A percentile compares a stretch with the other conserved stretches of the same genome.
Conservation (phyloP, 2,113 vertebrate genomes). For the Mormyrus lacerda region DNA sequence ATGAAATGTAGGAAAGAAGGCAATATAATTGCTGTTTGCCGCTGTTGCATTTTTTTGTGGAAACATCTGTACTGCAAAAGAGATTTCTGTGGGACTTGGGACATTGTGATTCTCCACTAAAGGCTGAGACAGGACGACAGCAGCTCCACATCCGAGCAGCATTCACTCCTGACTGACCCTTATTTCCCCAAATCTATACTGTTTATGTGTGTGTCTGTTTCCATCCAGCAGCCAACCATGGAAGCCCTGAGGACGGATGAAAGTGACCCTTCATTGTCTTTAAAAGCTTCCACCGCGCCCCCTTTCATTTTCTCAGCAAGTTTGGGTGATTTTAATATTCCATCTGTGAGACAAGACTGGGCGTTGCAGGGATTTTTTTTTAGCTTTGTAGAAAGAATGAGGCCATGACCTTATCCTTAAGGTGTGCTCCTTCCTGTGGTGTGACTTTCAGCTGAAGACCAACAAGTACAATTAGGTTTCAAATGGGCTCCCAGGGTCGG, state of each 20-base stretch:
- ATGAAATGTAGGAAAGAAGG: neutral
- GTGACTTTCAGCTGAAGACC: neutral
- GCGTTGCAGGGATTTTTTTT: neutral
- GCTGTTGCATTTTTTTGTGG: neutral
- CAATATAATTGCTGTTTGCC: neutral
- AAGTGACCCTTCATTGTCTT: neutral
- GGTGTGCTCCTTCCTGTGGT: neutral
- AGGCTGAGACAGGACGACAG: neutral
- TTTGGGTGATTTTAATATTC: neutral
- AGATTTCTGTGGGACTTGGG: neutral
- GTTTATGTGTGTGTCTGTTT: neutral
- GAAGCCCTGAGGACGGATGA: neutral
- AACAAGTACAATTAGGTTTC: conserved; percentile 2
- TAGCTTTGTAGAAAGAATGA: neutral
- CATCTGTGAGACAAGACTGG: neutral
- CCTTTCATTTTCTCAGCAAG: neutral
- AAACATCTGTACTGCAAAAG: neutral
- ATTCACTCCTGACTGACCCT: neutral
- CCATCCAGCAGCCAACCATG: neutral
- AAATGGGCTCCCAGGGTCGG: neutral
- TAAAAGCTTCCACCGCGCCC: neutral
- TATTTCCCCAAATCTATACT: neutral
- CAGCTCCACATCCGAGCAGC: neutral
- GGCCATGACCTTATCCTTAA: neutral
- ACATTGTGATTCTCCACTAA: neutral